Evolutionary conservation across 2,888 invertebrate species (phyloP).

Genomic region (Rhagonycha fulva): DNA sequence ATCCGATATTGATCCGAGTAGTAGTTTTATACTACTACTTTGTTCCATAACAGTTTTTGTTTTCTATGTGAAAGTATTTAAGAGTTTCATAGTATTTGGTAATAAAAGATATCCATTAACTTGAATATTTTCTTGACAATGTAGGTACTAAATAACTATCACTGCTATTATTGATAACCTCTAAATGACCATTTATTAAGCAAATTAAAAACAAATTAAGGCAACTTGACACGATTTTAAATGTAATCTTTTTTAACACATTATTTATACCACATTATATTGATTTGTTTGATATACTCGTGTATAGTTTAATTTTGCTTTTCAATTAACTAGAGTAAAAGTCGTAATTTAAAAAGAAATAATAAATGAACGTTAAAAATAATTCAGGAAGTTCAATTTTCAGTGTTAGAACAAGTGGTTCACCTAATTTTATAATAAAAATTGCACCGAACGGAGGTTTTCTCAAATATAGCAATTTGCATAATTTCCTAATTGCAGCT

Average conservation of each 20-base stretch:
- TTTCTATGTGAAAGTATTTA: neutral
- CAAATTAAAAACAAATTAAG: neutral
- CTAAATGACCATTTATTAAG: neutral
- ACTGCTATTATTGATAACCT: neutral
- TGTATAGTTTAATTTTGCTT: neutral
- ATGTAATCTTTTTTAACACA: neutral
- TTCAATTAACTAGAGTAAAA: neutral
- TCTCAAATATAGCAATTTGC: neutral
- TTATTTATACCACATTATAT: neutral
- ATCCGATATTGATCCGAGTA: neutral
- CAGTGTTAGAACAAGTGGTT: neutral
- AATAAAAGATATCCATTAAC: neutral
- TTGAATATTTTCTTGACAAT: neutral
- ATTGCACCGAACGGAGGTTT: neutral
- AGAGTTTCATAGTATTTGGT: neutral
- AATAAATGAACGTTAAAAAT: neutral
- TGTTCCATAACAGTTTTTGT: neutral
- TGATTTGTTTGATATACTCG: neutral
- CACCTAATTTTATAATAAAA: neutral
- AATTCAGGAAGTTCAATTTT: neutral
- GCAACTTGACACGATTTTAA: neutral
- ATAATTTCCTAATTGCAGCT: neutral
- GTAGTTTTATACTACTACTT: neutral
- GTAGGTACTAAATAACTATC: neutral
- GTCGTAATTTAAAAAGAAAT: neutral